Evolutionary conservation across 2,888 invertebrate genomes (phyloP), one percentile per base, ranked within the genome.

Genomic region (Philopedon plagiatum): DNA sequence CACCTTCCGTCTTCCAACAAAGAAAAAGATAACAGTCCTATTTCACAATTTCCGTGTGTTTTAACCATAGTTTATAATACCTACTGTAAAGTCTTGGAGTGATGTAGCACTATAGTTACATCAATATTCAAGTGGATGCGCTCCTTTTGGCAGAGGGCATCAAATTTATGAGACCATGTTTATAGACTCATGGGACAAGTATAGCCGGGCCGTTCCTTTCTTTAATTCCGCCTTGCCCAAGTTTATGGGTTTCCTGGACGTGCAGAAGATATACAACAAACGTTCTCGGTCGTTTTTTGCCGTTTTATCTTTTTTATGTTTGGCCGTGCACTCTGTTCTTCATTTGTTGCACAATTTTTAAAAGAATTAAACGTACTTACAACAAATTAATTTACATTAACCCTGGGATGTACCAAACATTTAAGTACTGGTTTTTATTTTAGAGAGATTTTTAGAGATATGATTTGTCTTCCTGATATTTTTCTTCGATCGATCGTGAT

Each of bases 151-250:
- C 58, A 69, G 63, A 69, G 70, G 73, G 73, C 85, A 86, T 86
- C 85, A 86, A 86, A 86, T 86, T 86, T 86, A 86, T 85, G 86
- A 84, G 84, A 82, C 84, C 83, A 84, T 85, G 86, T 86, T 86
- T 86, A 86, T 86, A 85, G 85, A 84, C 85, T 85, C 85, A 81
- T 82, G 85, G 85, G 85, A 85, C 84, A 83, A 69, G 61, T 72
- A 62, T 56, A 83, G 83, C 82, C 83, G 81, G 84, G 84, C 84
- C 83, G 83, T 85, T 85, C 83, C 84, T 85, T 85, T 85, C 85
- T 85, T 85, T 83, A 85, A 84, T 85, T 84, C 83, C 81, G 82
- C 81, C 79, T 80, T 83, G 83, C 84, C 61, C 26, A 49, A 69
- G 51, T 85, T 85, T 84, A 84, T 85, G 84, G 83, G 82, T 83